Evolutionary conservation across 2,888 invertebrate genomes (phyloP), one percentile per base, ranked within the genome.

Genomic region (Drosophila hamatofila): DNA sequence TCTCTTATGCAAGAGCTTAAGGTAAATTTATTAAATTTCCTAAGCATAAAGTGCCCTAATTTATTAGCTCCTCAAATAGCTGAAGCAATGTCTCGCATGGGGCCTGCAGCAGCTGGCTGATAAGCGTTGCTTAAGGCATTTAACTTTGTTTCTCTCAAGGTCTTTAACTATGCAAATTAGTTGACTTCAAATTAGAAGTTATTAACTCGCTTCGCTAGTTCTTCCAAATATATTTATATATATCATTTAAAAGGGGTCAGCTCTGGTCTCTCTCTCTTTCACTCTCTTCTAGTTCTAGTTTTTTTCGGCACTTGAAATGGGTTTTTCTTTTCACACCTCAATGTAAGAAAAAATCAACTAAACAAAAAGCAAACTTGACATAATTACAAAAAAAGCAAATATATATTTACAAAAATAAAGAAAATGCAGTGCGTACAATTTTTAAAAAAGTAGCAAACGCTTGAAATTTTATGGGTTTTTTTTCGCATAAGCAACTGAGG

Each of bases 291-390:
- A 48, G 51, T 3, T 51, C 33, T 35, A 61, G 62, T 52, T 48
- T 46, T 63, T 72, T 49, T 25, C 7, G 30, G 58, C 25, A 39
- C 57, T 62, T 62, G 54, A 63, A 81, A 63, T 42, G 42, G 35
- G 42, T 51, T 64, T 66, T 69, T 63, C 63, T 63, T 60, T 78
- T 80, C 78, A 54, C 78, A 77, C 72, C 83, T 75, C 64, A 68
- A 55, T 61, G 52, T 49, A 64, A 55, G 23, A 75, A 72, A 55
- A 71, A 71, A 52, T 52, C 23, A 11, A 12, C 14, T 1, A 23
- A 55, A 67, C 66, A 83, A 85, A 78, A 66, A 87, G 72, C 89
- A 89, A 87, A 89, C 83, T 83, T 83, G 83, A 83, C 83, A 83
- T 65, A 87, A 87, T 89, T 84, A 78, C 68, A 81, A 72, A 89